Percentiles rank a stretch among this genome's conserved stretches.
Conservation (phyloP, 2,113 vertebrate species). For the Dicerorhinus sumatrensis region DNA sequence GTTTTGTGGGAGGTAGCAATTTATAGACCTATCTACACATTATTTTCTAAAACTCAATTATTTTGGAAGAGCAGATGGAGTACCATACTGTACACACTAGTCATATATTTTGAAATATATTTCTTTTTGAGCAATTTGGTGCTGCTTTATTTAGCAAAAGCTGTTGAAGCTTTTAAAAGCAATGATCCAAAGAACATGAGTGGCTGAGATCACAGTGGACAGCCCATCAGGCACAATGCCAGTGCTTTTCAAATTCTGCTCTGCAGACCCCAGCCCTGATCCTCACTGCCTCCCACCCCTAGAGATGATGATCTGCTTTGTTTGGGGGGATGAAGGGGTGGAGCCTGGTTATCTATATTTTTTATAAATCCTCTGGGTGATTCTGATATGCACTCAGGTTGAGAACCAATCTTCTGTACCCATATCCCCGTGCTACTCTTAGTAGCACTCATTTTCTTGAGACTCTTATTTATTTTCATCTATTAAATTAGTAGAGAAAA, state of each 20-base stretch:
- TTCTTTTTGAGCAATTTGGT: constrained; percentile 70
- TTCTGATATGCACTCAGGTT: neutral
- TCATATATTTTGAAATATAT: constrained; percentile 75
- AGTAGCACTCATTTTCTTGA: neutral
- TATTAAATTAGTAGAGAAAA: constrained; percentile 10
- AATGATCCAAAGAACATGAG: neutral
- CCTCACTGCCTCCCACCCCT: neutral
- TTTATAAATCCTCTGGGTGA: neutral
- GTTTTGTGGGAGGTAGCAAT: constrained; percentile 77
- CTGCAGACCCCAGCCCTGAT: neutral
- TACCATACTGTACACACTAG: constrained; percentile 69
- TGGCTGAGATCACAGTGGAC: neutral
- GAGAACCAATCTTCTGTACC: neutral
- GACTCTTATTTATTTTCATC: constrained; percentile 10
- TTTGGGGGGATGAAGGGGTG: accelerated
- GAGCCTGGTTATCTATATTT: neutral
- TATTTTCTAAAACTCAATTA: constrained; percentile 77
- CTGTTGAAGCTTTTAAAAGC: constrained; percentile 58
- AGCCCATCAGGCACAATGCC: neutral
- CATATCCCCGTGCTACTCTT: neutral
- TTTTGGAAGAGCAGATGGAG: constrained; percentile 74
- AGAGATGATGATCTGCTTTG: neutral
- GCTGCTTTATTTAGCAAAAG: constrained; percentile 74
- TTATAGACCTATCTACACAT: constrained; percentile 79
- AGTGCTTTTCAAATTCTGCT: neutral